Evolutionary conservation across 2,888 invertebrate species (phyloP), one percentile per base, ranked within the genome.

Genomic region (Ophion costatus): DNA sequence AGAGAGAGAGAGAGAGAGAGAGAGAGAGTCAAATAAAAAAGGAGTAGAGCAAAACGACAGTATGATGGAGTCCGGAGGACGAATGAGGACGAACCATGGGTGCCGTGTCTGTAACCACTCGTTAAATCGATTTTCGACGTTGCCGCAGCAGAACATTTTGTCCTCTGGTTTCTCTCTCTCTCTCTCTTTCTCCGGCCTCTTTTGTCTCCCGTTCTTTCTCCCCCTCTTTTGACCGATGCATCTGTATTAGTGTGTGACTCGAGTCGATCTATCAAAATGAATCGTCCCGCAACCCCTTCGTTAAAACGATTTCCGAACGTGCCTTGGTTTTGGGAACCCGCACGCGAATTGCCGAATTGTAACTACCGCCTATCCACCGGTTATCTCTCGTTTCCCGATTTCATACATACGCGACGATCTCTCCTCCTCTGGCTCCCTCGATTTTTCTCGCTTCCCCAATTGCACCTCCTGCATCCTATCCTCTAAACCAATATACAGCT

Each of bases 271-370:
- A 82, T 71, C 78, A 81, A 85, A 88, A 84, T 64, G 84, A 84
- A 83, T 86, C 81, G 83, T 82, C 66, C 77, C 45, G 77, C 73
- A 70, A 84, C 56, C 82, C 76, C 80, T 86, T 87, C 86, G 85
- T 87, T 88, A 88, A 86, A 88, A 86, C 85, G 85, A 88, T 86
- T 88, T 88, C 67, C 86, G 83, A 76, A 83, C 82, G 85, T 87
- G 84, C 80, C 84, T 85, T 85, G 79, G 74, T 80, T 77, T 81
- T 82, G 82, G 83, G 61, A 81, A 76, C 67, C 84, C 83, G 78
- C 84, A 85, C 77, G 69, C 83, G 83, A 83, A 87, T 86, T 86
- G 82, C 83, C 82, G 57, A 82, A 84, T 76, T 82, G 59, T 76
- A 82, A 82, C 79, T 76, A 75, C 79, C 61, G 75, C 79, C 70